Evolutionary conservation across 1,140 invertebrate species (phyloP), one percentile per base, ranked within the genome.

Genomic region (Zaprionus taronus): DNA sequence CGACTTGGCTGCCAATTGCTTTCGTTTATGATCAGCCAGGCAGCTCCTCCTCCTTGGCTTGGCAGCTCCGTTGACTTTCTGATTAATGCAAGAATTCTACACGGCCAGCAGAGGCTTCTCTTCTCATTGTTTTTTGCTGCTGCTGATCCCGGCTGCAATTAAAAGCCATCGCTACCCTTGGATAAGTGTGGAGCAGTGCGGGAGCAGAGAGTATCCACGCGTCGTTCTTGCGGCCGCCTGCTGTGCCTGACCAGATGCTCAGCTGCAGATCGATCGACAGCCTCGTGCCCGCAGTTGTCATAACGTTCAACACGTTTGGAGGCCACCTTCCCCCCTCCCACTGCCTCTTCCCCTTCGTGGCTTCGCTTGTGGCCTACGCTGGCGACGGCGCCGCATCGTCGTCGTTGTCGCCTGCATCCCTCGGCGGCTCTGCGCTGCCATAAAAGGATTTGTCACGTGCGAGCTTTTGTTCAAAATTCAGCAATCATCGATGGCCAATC

Each of bases 361-460:
- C 28, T 41, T 20, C 60, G 66, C 81, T 38, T 14, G 20, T 31
- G 26, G 41, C 24, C 41, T 9, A 47, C 41, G 5, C 31, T 22
- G 38, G 58, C 57, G 26, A 24, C 60, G 60, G 24, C 68, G 64
- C 26, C 73, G 79, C 28, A 58, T 34, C 66, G 17, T 65, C 34
- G 49, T 38, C 49, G 34, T 17, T 22, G 47, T 51, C 47, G 64
- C 31, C 36, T 38, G 38, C 51, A 28, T 69, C 62, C 26, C 72
- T 64, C 73, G 51, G 41, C 55, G 68, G 72, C 81, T 78, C 69
- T 69, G 83, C 79, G 83, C 87, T 83, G 73, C 91, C 91, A 85
- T 91, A 92, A 90, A 92, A 87, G 91, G 91, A 91, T 92, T 92
- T 92, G 91, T 92, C 91, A 92, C 91, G 91, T 92, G 91, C 91